phyloP scores from a whole-genome alignment of 1,140 invertebrate species.

The Campoletis sonorensis region DNA sequence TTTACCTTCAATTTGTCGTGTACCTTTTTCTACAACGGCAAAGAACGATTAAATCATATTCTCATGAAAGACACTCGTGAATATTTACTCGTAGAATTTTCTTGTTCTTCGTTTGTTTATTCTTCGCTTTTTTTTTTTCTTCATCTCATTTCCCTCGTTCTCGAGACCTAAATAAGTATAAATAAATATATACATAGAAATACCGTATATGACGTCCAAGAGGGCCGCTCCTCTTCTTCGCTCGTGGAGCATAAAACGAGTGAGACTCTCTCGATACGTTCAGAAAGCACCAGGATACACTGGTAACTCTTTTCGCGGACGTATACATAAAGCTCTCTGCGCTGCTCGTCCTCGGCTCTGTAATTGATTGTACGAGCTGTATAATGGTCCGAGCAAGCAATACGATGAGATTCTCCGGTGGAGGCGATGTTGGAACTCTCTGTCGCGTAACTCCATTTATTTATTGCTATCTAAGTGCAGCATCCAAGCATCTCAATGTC shows the following conservation, averaged over 20 bases:
- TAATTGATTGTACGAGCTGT: constrained; percentile 52
- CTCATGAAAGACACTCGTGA: background rate
- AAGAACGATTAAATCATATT: background rate
- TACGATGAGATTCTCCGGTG: background rate
- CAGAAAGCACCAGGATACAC: constrained; percentile 18
- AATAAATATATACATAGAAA: constrained; percentile 38
- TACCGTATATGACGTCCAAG: constrained; percentile 40
- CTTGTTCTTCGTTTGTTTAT: too few species aligned
- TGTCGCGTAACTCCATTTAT: constrained; percentile 49
- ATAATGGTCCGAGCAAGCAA: background rate
- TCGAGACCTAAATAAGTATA: constrained; percentile 63
- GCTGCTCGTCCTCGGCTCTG: constrained; percentile 36
- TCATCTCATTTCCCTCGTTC: constrained; percentile 54
- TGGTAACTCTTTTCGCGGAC: constrained; percentile 14
- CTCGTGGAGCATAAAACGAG: constrained; percentile 38
- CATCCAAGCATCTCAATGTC: constrained; percentile 26
- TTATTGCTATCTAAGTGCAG: constrained; percentile 52
- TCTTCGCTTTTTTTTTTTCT: constrained; percentile 41
- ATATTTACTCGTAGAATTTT: background rate
- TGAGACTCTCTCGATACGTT: constrained; percentile 23
- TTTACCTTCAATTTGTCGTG: too few species aligned
- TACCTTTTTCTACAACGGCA: too few species aligned
- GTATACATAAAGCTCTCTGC: constrained; percentile 39
- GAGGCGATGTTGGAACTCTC: constrained; percentile 32
- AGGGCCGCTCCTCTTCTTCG: constrained; percentile 54